Conservation (phyloP, 2,113 vertebrate genomes). For the Dasyornis broadbenti region DNA sequence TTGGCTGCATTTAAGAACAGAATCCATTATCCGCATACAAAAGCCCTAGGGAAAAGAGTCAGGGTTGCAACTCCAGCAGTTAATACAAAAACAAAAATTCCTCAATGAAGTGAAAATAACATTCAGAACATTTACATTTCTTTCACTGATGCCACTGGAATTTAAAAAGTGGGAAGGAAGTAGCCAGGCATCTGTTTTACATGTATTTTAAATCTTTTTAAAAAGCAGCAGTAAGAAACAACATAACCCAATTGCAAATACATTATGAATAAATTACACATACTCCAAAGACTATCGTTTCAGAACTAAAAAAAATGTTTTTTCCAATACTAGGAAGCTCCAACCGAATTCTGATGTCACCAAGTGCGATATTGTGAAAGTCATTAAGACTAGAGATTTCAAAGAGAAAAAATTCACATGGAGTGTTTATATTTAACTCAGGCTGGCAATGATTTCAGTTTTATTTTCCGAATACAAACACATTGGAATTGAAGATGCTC, state of each 20-base stretch:
- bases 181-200: background rate
- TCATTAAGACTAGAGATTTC: background rate
- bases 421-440: background rate
- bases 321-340: background rate
- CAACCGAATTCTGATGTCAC: background rate
- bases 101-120: background rate
- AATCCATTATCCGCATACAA: background rate
- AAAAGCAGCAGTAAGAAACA: background rate
- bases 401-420: background rate
- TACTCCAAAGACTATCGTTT: background rate
- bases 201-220: background rate
- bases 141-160: background rate
- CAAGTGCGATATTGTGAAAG: background rate
- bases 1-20: background rate
- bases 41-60: background rate
- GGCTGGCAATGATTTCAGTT: background rate
- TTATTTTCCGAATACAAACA: background rate
- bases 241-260: background rate
- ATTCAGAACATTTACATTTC: background rate
- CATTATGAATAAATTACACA: background rate
- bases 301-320: background rate
- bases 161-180: background rate
- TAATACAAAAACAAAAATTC: background rate
- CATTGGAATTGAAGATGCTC: background rate
- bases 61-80: background rate